Conservation (phyloP, 1,140 invertebrate species). For the Heliconius eleuchia region DNA sequence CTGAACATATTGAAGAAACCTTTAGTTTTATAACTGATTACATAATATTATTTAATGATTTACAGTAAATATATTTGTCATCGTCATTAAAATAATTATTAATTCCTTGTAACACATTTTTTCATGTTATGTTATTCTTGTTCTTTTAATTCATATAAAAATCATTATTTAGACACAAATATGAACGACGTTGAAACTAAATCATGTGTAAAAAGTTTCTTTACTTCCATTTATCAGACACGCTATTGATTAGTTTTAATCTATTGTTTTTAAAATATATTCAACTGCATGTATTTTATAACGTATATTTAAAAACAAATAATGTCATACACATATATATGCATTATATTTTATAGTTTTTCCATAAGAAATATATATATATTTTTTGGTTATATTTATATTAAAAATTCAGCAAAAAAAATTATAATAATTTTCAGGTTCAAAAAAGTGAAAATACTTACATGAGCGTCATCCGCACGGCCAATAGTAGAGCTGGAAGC, state of each 20-base stretch:
- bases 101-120: too few species aligned
- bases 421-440: not conserved
- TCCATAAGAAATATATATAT: not conserved
- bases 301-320: not conserved
- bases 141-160: too few species aligned
- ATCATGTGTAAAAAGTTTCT: too few species aligned
- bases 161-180: too few species aligned
- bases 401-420: not conserved
- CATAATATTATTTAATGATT: conserved; percentile 28
- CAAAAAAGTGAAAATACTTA: conserved; percentile 18
- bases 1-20: not conserved
- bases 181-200: too few species aligned
- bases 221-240: not conserved
- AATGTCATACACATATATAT: not conserved
- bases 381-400: not conserved
- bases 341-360: not conserved
- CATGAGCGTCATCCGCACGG: conserved; percentile 29
- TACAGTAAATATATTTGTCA: not conserved
- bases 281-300: not conserved
- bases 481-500: conserved; percentile 22
- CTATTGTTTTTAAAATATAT: not conserved
- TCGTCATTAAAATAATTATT: not conserved
- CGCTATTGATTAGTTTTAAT: not conserved
- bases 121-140: too few species aligned
- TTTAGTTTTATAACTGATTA: conserved; percentile 24